Evolutionary conservation across 2,888 invertebrate species (phyloP), one percentile per base, ranked within the genome.

Genomic region (Norana najaformis): DNA sequence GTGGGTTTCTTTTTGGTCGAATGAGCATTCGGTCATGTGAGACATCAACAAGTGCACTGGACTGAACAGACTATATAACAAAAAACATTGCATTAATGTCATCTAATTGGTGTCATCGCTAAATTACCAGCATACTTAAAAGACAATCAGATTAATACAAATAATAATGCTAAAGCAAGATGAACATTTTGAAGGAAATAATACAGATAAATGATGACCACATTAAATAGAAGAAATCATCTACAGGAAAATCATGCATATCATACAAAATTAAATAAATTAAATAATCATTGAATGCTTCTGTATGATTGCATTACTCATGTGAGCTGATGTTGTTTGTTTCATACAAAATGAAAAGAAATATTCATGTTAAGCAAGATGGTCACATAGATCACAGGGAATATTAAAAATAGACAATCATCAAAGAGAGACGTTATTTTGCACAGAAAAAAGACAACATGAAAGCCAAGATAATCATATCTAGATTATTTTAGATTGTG

Each of bases 1-100:
- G 96, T 2, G 99, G 95, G 41, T 97, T 96, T 92, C 96, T 96
- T 92, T 96, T 97, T 89, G 98, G 97, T 93, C 98, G 96, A 93
- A 97, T 97, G 96, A 97, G 97, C 94, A 96, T 96, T 89, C 96
- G 96, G 91, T 96, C 95, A 88, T 93, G 93, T 11, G 94, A 95
- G 90, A 98, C 95, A 95, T 98, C 98, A 92, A 99, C 96, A 34
- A 37, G 82, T 30, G n/a, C 35, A 34, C 83, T 89, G 36, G 36
- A 82, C 37, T n/a, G 36, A 36, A 89, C 83, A 35, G 89, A 35
- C 89, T 89, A 14, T 18, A 89, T 35, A 69, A 89, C 34, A 36
- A 38, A 35, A 36, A 88, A n/a, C n/a, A 34, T 23, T 88, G 20
- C n/a, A 88, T n/a, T 30, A 85, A 85, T 34, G n/a, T 85, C 69